Evolutionary conservation across 2,113 vertebrate species (phyloP).

Genomic region (Pavo muticus): DNA sequence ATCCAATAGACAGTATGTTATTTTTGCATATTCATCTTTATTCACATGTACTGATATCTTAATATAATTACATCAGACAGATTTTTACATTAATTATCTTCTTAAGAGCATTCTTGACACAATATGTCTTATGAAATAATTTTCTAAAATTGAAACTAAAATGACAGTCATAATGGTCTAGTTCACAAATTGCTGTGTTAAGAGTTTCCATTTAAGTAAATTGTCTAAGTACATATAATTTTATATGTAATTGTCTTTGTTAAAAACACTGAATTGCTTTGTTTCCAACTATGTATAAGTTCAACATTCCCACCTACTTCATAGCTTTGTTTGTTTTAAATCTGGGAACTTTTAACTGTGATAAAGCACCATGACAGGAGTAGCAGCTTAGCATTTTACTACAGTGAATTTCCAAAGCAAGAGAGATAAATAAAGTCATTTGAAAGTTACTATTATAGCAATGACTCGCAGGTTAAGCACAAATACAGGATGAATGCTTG

Average conservation of each 20-base stretch:
- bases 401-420: not conserved
- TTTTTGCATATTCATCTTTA: not conserved
- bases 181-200: constrained; percentile 54
- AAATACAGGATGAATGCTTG: not conserved
- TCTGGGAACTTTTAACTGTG: not conserved
- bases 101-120: not conserved
- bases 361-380: not conserved
- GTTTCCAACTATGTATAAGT: not conserved
- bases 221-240: constrained; percentile 43
- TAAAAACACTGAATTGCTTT: constrained; percentile 11
- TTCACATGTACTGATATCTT: not conserved
- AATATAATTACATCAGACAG: not conserved
- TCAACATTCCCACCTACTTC: not conserved
- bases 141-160: constrained; percentile 25
- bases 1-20: not conserved
- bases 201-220: constrained; percentile 54
- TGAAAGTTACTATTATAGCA: not conserved
- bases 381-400: not conserved
- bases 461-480: not conserved
- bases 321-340: not conserved
- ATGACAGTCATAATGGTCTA: constrained; percentile 25
- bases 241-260: constrained; percentile 34
- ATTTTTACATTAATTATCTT: constrained; percentile 43
- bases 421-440: not conserved
- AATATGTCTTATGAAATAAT: not conserved